A percentile compares a stretch with the other conserved stretches of the same genome.
Evolutionary conservation across 2,888 invertebrate genomes (phyloP).

Genomic region (Caenorhabditis sinica): DNA sequence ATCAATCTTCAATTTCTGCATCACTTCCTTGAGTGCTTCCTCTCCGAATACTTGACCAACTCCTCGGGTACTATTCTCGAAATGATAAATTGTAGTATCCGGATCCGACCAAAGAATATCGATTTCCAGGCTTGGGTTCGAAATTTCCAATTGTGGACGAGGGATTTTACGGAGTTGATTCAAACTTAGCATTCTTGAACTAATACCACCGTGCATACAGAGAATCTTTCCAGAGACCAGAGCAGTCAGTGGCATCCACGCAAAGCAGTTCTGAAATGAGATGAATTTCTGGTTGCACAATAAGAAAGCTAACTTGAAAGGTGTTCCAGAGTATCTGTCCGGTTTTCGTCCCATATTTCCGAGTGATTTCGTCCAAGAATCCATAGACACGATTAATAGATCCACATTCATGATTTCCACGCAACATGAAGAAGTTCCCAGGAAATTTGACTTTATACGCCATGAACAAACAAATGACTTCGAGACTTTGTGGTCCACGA

Average conservation of each 20-base stretch:
- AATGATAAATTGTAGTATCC: slow-evolving; percentile 71
- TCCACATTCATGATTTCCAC: slow-evolving; percentile 76
- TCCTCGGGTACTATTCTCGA: slow-evolving; percentile 84
- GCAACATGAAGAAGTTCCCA: slow-evolving; percentile 75
- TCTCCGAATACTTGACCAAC: slow-evolving; percentile 86
- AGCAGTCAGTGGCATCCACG: slow-evolving; percentile 73
- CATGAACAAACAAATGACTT: slow-evolving; percentile 75
- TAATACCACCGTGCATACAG: slow-evolving; percentile 79
- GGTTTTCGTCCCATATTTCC: slow-evolving; percentile 68
- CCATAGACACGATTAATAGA: slow-evolving; percentile 74
- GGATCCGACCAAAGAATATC: slow-evolving; percentile 85
- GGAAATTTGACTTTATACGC: slow-evolving; percentile 76
- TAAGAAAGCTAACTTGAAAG: slow-evolving; percentile 70
- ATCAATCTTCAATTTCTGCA: slow-evolving; percentile 66
- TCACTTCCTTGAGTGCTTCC: slow-evolving; percentile 84
- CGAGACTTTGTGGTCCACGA: slow-evolving; percentile 76
- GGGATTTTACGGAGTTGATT: slow-evolving; percentile 71
- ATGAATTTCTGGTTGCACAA: background rate
- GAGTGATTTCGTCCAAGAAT: slow-evolving; percentile 73
- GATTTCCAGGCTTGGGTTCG: slow-evolving; percentile 84
- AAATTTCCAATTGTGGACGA: slow-evolving; percentile 76
- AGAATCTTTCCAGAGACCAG: slow-evolving; percentile 74
- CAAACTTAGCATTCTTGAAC: slow-evolving; percentile 64
- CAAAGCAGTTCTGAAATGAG: slow-evolving; percentile 70
- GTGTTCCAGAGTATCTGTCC: slow-evolving; percentile 66